Evolutionary conservation across 2,888 invertebrate species (phyloP).

Genomic region (Caenorhabditis macrosperma): DNA sequence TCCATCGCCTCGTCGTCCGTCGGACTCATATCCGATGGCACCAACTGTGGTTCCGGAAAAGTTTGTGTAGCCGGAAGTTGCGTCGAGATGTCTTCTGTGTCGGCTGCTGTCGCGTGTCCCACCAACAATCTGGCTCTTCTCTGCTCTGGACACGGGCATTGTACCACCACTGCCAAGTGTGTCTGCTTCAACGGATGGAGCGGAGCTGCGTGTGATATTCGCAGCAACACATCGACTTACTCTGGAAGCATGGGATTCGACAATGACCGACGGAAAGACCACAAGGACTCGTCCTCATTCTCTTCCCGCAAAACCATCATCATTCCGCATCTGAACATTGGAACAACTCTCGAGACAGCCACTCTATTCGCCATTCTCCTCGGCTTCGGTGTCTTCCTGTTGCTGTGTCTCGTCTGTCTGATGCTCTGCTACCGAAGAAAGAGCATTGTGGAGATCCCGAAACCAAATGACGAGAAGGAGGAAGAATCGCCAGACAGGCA

Average conservation of each 20-base stretch:
- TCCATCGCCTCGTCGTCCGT: constrained; percentile 69
- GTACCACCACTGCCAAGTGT: constrained; percentile 84
- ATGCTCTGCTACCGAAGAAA: constrained; percentile 81
- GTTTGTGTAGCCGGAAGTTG: constrained; percentile 71
- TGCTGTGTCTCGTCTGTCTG: constrained; percentile 81
- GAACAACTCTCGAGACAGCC: constrained; percentile 79
- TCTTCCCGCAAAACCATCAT: constrained; percentile 29
- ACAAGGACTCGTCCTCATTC: no score
- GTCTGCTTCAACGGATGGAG: constrained; percentile 88
- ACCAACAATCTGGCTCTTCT: constrained; percentile 90
- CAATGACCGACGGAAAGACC: neutral
- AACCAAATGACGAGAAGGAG: constrained; percentile 61
- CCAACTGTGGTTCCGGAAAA: constrained; percentile 70
- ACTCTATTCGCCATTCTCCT: constrained; percentile 81
- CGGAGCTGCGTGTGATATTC: constrained; percentile 80
- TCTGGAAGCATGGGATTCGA: constrained; percentile 37
- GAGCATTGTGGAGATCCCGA: constrained; percentile 64
- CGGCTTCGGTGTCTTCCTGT: constrained; percentile 80
- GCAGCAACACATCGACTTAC: constrained; percentile 58
- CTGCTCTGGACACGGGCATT: constrained; percentile 93
- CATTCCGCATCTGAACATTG: constrained; percentile 69
- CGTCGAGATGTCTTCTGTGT: constrained; percentile 69
- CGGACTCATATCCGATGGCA: constrained; percentile 73
- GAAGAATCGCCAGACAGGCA: constrained; percentile 62
- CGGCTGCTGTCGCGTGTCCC: constrained; percentile 85